phyloP scores from a whole-genome alignment of 2,113 vertebrate genomes.

The Scomber japonicus region DNA sequence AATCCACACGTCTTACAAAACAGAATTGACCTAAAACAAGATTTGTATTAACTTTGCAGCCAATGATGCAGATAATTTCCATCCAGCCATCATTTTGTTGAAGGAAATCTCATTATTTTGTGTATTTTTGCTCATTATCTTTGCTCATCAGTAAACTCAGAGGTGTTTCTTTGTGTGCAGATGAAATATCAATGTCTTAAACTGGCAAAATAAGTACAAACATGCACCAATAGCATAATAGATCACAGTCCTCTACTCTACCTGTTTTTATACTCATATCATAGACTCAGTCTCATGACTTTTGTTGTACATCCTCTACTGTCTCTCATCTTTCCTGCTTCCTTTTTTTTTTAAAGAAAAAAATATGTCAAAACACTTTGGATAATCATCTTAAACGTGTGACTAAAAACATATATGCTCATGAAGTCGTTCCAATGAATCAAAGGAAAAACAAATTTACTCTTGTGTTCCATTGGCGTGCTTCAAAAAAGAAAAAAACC shows the following conservation, averaged over 20 bases:
- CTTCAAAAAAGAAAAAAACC: neutral
- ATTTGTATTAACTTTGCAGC: slow-evolving; percentile 58
- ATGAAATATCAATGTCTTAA: slow-evolving; percentile 17
- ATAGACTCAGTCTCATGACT: neutral
- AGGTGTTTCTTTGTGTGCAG: slow-evolving; percentile 24
- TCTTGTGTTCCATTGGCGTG: neutral
- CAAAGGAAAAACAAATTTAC: neutral
- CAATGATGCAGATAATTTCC: slow-evolving; percentile 61
- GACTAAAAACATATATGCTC: neutral
- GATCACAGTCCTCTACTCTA: neutral
- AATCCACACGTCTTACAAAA: slow-evolving; percentile 17
- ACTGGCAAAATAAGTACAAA: neutral
- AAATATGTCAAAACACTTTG: neutral
- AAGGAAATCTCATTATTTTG: slow-evolving; percentile 58
- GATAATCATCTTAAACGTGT: neutral
- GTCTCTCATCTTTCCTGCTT: neutral
- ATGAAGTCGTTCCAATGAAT: too few species aligned
- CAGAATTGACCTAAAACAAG: slow-evolving; percentile 44
- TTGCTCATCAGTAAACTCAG: slow-evolving; percentile 47
- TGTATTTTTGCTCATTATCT: slow-evolving; percentile 49
- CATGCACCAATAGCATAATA: neutral
- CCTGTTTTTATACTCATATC: neutral
- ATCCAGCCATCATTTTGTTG: slow-evolving; percentile 16
- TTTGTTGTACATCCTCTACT: neutral
- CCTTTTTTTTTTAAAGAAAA: neutral